Conservation (phyloP, 2,888 invertebrate species). For the Dolomedes plantarius region DNA sequence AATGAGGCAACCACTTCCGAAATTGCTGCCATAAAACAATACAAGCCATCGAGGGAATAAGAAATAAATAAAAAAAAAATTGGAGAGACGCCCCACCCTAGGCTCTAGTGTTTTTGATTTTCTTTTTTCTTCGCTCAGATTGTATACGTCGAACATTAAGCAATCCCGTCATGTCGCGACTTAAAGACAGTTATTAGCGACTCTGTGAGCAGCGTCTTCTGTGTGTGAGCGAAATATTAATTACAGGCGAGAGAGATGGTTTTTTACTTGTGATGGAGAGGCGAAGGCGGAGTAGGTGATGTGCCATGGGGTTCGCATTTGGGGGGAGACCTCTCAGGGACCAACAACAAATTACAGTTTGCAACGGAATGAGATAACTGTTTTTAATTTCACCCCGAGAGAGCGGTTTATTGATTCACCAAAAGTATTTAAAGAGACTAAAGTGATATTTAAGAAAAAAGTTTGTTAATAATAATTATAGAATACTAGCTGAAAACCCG, state of each 20-base stretch:
- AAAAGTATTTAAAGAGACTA: too few relatives aligned
- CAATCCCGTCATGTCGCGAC: conserved; percentile 54
- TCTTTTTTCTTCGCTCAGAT: not conserved
- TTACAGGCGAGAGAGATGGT: conserved; percentile 35
- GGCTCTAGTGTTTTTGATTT: not conserved
- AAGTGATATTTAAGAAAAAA: too few relatives aligned
- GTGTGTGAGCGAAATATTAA: conserved; percentile 68
- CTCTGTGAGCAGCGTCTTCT: conserved; percentile 36
- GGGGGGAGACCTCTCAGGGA: conserved; percentile 15
- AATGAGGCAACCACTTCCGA: not conserved
- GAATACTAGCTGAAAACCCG: too few relatives aligned
- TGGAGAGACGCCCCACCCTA: not conserved
- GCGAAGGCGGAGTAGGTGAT: conserved; percentile 69
- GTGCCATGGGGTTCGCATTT: conserved; percentile 30
- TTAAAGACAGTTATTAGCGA: conserved; percentile 70
- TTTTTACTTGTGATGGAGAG: conserved; percentile 5
- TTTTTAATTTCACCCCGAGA: too few relatives aligned
- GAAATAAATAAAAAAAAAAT: not conserved
- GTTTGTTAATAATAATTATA: too few relatives aligned
- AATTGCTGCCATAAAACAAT: not conserved
- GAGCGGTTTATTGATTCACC: too few relatives aligned
- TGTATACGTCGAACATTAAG: conserved; percentile 32
- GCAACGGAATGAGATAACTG: too few relatives aligned
- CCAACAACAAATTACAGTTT: conserved; percentile 31
- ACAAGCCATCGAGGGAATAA: not conserved